Evolutionary conservation across 2,113 vertebrate genomes (phyloP), one percentile per base, ranked within the genome.

Genomic region (Emydura subglobosa): DNA sequence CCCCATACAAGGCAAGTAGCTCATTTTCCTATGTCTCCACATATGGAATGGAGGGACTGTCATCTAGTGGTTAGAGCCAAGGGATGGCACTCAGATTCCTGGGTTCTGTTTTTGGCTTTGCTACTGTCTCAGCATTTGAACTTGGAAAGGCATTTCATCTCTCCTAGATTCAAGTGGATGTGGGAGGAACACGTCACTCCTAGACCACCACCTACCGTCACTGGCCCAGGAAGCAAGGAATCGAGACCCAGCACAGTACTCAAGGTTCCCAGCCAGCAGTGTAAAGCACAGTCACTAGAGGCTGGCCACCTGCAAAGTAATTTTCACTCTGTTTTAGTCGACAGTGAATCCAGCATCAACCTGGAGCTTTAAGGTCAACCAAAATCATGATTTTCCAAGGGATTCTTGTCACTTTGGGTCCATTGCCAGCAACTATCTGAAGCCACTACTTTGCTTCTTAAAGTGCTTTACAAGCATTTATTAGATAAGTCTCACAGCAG

Each of bases 61-160:
- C 27, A 3, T 7, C 89, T 53, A 53, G 55, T 22, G 0, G 1
- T 24, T 3, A 0, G 4, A 72, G 50, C n/a, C 2, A 0, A 0
- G 39, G 27, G 2, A 6, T 1, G 1, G 65, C 0, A 10, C 49
- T 1, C 8, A 22, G 50, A 42, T 61, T 42, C 49, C 27, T n/a
- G 17, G 22, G 5, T 1, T 44, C n/a, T 47, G 61, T 5, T 39
- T 24, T 13, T 24, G 5, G 34, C 2, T 47, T 54, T 0, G 1
- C 0, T 39, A 11, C 8, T 10, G 65, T 39, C 65, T 22, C 19
- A 21, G 65, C 8, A 0, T n/a, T 34, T 61, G 42, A 82, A 82
- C 24, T 10, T 49, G 9, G 7, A 34, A 34, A 0, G 0, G 10
- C n/a, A 24, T 51, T 47, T 59, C 49, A 6, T 2, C 7, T 84